A percentile compares a stretch with the other conserved stretches of the same genome.
phyloP scores from a whole-genome alignment of 2,888 invertebrate species.

The Cantharis rustica region DNA sequence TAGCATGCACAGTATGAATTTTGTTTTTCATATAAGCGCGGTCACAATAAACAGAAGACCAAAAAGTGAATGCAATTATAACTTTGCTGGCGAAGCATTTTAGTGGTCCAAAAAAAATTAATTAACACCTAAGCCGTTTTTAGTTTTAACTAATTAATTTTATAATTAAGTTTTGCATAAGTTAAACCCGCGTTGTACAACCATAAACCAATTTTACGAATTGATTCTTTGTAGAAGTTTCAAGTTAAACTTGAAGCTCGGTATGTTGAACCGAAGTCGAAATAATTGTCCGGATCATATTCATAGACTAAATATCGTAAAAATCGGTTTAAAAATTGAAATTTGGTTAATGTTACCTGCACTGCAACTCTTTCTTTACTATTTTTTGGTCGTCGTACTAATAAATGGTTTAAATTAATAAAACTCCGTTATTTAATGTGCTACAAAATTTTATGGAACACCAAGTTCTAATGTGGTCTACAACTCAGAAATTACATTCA shows the following conservation, averaged over 20 bases:
- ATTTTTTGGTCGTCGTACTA: not conserved
- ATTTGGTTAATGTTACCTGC: not conserved
- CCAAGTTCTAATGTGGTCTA: not conserved
- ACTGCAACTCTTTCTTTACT: not conserved
- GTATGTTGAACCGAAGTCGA: not conserved
- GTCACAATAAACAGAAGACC: not conserved
- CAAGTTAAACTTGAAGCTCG: not conserved
- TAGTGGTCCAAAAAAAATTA: not conserved
- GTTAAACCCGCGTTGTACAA: not conserved
- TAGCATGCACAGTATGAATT: not conserved
- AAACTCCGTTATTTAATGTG: not conserved
- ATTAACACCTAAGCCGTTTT: not conserved
- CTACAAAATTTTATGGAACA: not conserved
- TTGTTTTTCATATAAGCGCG: not conserved
- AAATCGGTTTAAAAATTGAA: not conserved
- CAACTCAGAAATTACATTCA: not conserved
- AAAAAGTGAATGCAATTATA: not conserved
- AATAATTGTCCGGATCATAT: not conserved
- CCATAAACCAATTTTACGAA: not conserved
- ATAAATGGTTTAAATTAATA: not conserved
- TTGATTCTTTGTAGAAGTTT: not conserved
- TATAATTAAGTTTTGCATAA: not conserved
- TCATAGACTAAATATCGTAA: not conserved
- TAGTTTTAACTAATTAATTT: not conserved
- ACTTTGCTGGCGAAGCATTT: not conserved